Percentiles rank a stretch among this genome's conserved stretches.
phyloP scores from a whole-genome alignment of 2,113 vertebrate species.

The Corythornis cristatus region DNA sequence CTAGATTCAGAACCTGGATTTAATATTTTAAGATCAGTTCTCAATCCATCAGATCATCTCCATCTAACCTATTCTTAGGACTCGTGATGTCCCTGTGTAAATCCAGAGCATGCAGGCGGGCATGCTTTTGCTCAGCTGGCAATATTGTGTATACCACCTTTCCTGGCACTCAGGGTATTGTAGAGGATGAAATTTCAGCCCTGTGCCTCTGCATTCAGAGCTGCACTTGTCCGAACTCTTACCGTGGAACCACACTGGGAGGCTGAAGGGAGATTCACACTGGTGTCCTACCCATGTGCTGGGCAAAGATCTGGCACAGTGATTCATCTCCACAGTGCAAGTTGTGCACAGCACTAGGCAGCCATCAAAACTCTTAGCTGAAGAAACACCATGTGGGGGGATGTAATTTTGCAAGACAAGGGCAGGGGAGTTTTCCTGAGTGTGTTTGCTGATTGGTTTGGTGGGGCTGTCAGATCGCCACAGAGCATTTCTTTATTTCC shows the following conservation, averaged over 20 bases:
- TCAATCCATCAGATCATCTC: neutral
- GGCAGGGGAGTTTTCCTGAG: neutral
- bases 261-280: neutral
- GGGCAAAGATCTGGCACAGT: rapidly evolving
- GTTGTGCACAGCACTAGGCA: neutral
- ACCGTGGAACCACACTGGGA: neutral
- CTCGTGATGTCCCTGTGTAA: neutral
- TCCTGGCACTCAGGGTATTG: neutral
- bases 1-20: neutral
- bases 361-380: neutral
- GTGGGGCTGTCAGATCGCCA: rapidly evolving
- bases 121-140: neutral
- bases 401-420: neutral
- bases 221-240: neutral
- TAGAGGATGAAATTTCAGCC: conserved; percentile 25
- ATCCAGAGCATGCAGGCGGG: neutral
- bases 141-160: neutral
- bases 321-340: neutral
- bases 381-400: neutral
- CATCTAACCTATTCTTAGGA: neutral
- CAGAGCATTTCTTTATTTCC: neutral
- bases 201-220: neutral
- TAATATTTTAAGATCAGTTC: neutral
- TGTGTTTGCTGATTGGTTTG: neutral
- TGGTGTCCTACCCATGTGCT: neutral